These are phyloP conservation scores for Cephalopholis sonnerati DNA, from an alignment of 2,113 vertebrate species.

Conservation along the genomic window DNA sequence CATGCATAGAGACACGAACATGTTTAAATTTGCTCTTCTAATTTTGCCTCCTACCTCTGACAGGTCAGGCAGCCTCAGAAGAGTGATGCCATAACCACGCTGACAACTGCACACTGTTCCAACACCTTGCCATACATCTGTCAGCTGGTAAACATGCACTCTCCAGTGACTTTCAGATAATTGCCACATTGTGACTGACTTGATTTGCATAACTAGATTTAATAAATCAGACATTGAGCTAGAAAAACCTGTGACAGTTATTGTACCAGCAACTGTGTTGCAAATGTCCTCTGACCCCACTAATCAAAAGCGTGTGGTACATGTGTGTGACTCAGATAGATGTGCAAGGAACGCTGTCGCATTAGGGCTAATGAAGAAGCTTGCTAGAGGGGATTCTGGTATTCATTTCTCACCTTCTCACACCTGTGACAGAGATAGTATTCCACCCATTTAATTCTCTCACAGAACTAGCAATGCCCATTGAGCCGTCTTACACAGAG, in stretches of 20 bases:
- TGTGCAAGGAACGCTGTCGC: neutral
- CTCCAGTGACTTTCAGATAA: constrained; percentile 55
- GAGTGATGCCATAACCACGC: neutral
- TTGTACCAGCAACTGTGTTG: constrained; percentile 13
- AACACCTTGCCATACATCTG: constrained; percentile 63
- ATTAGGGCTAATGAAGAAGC: neutral
- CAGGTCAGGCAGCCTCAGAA: constrained; percentile 2
- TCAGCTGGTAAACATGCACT: constrained; percentile 55
- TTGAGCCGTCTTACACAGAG: neutral
- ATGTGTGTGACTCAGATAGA: neutral
- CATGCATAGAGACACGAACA: neutral
- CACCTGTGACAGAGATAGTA: neutral
- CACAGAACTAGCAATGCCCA: neutral
- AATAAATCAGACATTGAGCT: constrained; percentile 54
- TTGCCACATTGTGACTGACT: constrained; percentile 58
- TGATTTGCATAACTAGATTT: constrained; percentile 61
- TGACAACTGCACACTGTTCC: constrained; percentile 28
- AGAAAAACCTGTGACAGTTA: constrained; percentile 53
- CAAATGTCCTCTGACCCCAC: constrained; percentile 14
- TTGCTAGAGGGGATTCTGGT: neutral
- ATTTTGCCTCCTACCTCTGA: constrained; percentile 12
- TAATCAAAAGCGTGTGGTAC: constrained; percentile 1
- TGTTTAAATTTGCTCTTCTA: constrained; percentile 17
- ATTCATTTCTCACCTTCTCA: neutral
- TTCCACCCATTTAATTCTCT: neutral